Percentiles rank a stretch among this genome's conserved stretches.
Evolutionary conservation across 2,797 vertebrate species (phyloP).

Genomic region (Sebastes hubbsi): DNA sequence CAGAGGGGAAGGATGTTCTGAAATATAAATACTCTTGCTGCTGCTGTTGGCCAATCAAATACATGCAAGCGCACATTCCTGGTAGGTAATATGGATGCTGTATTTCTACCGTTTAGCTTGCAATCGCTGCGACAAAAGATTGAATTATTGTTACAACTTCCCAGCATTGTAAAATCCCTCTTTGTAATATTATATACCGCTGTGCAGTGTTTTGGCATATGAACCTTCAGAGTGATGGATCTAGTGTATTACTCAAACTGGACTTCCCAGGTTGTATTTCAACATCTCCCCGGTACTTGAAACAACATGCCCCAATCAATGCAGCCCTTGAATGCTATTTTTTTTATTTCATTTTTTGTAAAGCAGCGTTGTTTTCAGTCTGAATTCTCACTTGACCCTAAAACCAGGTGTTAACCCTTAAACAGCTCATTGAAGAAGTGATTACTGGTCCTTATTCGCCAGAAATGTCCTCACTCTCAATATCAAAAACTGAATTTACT

Average conservation of each 20-base stretch:
- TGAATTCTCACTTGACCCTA: neutral
- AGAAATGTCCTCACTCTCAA: neutral
- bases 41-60: neutral
- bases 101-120: neutral
- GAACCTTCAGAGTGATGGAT: neutral
- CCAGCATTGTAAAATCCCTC: neutral
- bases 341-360: neutral
- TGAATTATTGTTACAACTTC: neutral
- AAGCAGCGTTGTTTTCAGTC: neutral
- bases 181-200: neutral
- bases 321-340: neutral
- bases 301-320: neutral
- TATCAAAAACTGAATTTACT: neutral
- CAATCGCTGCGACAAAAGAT: neutral
- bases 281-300: neutral
- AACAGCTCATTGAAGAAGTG: neutral
- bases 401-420: neutral
- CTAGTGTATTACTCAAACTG: neutral
- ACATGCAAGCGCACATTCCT: neutral
- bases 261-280: neutral
- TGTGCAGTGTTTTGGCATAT: neutral
- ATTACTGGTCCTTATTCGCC: neutral
- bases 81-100: neutral
- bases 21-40: neutral
- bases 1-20: neutral